phyloP scores from a whole-genome alignment of 1,140 invertebrate species.

The Drosophila sp. region DNA sequence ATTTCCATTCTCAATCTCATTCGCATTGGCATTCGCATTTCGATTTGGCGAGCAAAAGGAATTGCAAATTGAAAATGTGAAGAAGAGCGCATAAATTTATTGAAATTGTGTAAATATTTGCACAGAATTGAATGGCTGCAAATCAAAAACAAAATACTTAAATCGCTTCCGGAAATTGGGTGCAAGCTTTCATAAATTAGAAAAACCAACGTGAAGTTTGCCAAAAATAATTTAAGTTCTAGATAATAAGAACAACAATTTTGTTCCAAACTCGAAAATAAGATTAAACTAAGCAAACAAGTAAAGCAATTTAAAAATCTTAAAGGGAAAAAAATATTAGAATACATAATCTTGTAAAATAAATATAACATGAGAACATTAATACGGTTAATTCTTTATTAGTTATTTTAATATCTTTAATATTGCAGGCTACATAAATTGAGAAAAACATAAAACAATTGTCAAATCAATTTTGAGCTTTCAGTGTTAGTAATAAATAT shows the following conservation, averaged over 20 bases:
- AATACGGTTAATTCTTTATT: too few relatives aligned
- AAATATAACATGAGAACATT: too few relatives aligned
- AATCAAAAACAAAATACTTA: slow-evolving; percentile 32
- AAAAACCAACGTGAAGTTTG: slow-evolving; percentile 16
- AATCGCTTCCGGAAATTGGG: slow-evolving; percentile 45
- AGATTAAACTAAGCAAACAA: too few relatives aligned
- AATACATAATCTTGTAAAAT: not conserved
- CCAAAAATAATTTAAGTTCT: slow-evolving; percentile 12
- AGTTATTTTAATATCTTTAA: too few relatives aligned
- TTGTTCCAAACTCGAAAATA: too few relatives aligned
- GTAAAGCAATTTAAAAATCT: too few relatives aligned
- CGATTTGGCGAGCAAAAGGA: slow-evolving; percentile 28
- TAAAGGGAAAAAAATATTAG: too few relatives aligned
- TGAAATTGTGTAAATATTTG: slow-evolving; percentile 82
- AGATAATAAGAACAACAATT: too few relatives aligned
- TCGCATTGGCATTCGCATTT: slow-evolving; percentile 4
- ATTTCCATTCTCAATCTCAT: too few relatives aligned
- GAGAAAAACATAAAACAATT: not conserved
- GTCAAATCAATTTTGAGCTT: not conserved
- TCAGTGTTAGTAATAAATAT: not conserved
- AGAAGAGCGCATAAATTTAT: slow-evolving; percentile 83
- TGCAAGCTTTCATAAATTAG: slow-evolving; percentile 41
- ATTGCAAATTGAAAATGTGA: slow-evolving; percentile 81
- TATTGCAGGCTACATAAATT: too few relatives aligned
- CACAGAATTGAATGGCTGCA: slow-evolving; percentile 55